phyloP scores from a whole-genome alignment of 2,797 vertebrate species.

The Hafferia zeledoni region DNA sequence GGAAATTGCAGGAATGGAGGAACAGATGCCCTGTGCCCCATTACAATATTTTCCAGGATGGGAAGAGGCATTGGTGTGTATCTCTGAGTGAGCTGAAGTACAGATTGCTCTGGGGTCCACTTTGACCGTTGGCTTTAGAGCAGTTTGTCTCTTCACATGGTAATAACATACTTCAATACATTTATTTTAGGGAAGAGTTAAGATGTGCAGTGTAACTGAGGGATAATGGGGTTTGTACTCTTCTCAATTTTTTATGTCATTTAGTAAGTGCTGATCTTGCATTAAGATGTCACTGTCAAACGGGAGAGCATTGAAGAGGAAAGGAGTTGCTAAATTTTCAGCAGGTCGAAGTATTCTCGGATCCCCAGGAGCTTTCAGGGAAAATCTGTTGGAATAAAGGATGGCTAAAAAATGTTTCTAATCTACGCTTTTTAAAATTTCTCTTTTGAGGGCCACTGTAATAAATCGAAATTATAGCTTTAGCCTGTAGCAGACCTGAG shows the following conservation, averaged over 20 bases:
- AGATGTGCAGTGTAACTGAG: background rate
- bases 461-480: constrained; percentile 67
- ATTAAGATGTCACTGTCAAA: constrained; percentile 59
- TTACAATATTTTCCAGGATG: background rate
- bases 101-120: background rate
- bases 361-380: constrained; percentile 15
- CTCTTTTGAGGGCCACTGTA: constrained; percentile 52
- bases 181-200: background rate
- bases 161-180: rapidly evolving
- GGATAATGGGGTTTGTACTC: background rate
- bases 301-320: background rate
- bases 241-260: constrained; percentile 20
- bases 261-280: constrained; percentile 47
- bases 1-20: background rate
- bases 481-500: background rate
- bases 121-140: background rate
- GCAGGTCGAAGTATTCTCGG: constrained; percentile 4
- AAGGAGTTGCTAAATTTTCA: constrained; percentile 37
- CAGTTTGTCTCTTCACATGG: background rate
- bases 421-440: constrained; percentile 58
- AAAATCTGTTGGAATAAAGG: constrained; percentile 61
- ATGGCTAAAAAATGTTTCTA: constrained; percentile 60
- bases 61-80: background rate
- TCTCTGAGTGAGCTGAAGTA: background rate
- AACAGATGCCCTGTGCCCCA: background rate